A percentile compares a stretch with the other conserved stretches of the same genome.
phyloP scores from a whole-genome alignment of 2,113 vertebrate genomes.

The Philantomba maxwellii region DNA sequence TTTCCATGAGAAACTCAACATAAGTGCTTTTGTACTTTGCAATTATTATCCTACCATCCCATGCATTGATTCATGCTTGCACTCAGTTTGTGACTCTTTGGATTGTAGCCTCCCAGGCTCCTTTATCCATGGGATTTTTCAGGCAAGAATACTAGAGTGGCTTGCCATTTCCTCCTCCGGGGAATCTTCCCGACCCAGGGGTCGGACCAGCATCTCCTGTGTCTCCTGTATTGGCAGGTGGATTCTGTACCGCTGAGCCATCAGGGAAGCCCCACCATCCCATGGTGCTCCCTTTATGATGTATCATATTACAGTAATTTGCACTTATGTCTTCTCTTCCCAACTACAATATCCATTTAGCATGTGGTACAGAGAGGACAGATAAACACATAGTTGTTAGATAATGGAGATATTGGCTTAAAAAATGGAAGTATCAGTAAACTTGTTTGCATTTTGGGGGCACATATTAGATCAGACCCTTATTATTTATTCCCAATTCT shows the following conservation, averaged over 20 bases:
- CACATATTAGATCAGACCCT: background rate
- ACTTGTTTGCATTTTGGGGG: background rate
- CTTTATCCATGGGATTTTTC: background rate
- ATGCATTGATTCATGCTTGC: background rate
- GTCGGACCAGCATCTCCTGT: fast-evolving
- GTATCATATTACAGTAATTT: background rate
- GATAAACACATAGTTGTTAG: background rate
- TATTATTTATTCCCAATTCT: background rate
- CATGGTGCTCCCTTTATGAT: background rate
- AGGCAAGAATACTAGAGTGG: background rate
- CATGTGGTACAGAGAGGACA: background rate
- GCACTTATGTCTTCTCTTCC: background rate
- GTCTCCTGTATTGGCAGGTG: background rate
- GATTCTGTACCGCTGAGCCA: background rate
- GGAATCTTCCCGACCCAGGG: background rate
- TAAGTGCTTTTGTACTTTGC: background rate
- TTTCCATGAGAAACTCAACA: background rate
- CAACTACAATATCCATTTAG: background rate
- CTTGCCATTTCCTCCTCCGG: background rate
- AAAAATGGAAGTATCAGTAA: background rate
- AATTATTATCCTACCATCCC: background rate
- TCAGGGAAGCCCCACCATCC: background rate
- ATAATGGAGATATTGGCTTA: background rate
- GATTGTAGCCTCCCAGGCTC: background rate
- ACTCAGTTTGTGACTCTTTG: background rate